Evolutionary conservation across 2,888 invertebrate genomes (phyloP).

Genomic region (Schizotus pectinicornis): DNA sequence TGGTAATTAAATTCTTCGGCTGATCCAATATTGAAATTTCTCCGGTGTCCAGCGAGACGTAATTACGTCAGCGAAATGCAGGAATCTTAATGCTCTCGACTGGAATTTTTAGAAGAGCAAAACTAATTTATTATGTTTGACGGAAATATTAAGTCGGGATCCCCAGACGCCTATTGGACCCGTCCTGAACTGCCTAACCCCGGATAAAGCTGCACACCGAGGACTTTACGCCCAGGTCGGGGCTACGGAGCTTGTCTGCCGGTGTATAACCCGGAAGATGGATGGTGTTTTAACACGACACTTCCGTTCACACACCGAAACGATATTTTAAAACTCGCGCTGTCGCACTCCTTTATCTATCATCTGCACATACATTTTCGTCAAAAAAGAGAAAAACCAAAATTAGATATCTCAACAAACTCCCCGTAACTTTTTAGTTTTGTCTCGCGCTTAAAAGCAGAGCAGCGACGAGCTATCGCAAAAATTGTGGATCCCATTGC

Average conservation of each 20-base stretch:
- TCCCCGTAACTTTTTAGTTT: no score
- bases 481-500: no score
- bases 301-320: constrained; percentile 4
- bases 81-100: background rate
- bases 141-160: constrained; percentile 9
- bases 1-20: no score
- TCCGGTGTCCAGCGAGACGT: no score
- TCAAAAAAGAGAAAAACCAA: no score
- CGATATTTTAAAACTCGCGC: constrained; percentile 1
- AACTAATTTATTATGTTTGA: constrained; percentile 10
- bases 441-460: no score
- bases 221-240: background rate
- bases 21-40: no score
- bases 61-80: background rate
- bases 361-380: no score
- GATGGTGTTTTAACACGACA: constrained; percentile 7
- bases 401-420: no score
- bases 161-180: constrained; percentile 9
- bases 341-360: background rate
- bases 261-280: constrained; percentile 3
- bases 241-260: background rate
- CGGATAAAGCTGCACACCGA: constrained; percentile 4
- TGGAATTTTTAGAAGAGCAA: background rate
- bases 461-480: no score
- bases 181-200: constrained; percentile 1